A percentile compares a stretch with the other conserved stretches of the same genome.
phyloP scores from a whole-genome alignment of 1,140 invertebrate species.

The Asobara japonica region DNA sequence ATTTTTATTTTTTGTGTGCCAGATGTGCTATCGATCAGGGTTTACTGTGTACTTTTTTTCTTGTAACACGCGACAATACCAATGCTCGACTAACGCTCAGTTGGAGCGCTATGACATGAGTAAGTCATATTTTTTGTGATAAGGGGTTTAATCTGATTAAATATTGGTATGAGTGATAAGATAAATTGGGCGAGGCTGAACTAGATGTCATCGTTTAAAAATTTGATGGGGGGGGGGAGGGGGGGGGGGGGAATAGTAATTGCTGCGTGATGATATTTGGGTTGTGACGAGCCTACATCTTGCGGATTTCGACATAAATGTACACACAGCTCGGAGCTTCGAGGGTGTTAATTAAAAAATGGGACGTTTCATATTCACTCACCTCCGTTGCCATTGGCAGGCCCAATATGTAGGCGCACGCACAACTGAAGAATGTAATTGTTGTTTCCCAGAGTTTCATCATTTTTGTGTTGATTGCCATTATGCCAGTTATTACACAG shows the following conservation, averaged over 20 bases:
- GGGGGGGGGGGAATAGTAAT: too few relatives aligned
- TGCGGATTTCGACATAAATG: too few relatives aligned
- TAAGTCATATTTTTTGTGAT: neutral
- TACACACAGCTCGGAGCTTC: too few relatives aligned
- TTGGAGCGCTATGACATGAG: neutral
- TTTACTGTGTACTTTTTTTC: neutral
- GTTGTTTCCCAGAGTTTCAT: conserved; percentile 83
- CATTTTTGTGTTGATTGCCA: conserved; percentile 78
- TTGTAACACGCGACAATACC: neutral
- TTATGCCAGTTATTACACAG: conserved; percentile 82
- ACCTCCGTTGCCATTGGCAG: conserved; percentile 90
- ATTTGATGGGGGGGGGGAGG: too few relatives aligned
- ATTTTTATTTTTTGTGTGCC: neutral
- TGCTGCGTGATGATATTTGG: too few relatives aligned
- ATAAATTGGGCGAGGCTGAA: neutral
- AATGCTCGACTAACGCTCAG: neutral
- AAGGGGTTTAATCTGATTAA: neutral
- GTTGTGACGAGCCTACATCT: too few relatives aligned
- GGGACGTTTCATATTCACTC: conserved; percentile 46
- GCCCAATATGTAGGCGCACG: conserved; percentile 84
- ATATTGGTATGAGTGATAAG: conserved; percentile 8
- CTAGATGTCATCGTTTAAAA: neutral
- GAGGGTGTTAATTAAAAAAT: too few relatives aligned
- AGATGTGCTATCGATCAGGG: neutral
- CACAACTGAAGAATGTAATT: conserved; percentile 87